These are phyloP conservation scores for Drosophila pruinosa DNA, from an alignment of 1,140 invertebrate genomes.

Conservation along the genomic window DNA sequence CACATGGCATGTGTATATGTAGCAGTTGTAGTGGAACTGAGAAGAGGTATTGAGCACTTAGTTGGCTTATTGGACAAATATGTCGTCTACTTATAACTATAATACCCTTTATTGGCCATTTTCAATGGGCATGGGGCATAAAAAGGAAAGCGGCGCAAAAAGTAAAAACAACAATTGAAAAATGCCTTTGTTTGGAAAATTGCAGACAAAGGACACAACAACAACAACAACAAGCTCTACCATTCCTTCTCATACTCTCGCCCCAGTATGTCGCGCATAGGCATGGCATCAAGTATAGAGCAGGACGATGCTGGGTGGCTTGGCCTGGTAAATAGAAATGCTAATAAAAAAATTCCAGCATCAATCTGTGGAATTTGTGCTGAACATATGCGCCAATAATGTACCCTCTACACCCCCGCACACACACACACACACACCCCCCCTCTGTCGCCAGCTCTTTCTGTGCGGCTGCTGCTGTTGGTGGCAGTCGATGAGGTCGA, in stretches of 20 bases:
- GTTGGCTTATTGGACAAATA: too few species aligned
- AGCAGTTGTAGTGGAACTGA: too few species aligned
- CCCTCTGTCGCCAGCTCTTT: not conserved
- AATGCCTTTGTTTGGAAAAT: constrained; percentile 71
- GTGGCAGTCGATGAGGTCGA: constrained; percentile 68
- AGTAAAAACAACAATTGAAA: constrained; percentile 69
- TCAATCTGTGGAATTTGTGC: constrained; percentile 81
- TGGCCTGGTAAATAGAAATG: constrained; percentile 69
- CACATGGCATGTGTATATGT: too few species aligned
- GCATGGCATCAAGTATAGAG: constrained; percentile 5
- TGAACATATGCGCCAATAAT: constrained; percentile 81
- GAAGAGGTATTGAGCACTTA: too few species aligned
- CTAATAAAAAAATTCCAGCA: constrained; percentile 82
- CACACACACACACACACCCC: not conserved
- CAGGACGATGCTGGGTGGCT: not conserved
- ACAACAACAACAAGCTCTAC: constrained; percentile 21
- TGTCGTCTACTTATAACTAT: too few species aligned
- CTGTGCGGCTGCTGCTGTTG: not conserved
- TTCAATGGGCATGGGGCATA: not conserved
- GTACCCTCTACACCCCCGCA: constrained; percentile 15
- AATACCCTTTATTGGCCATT: too few species aligned
- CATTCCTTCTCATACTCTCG: not conserved
- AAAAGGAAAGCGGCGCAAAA: constrained; percentile 12
- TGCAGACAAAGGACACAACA: constrained; percentile 66
- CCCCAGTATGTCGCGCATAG: constrained; percentile 11